phyloP scores from a whole-genome alignment of 2,113 vertebrate species.

The Xenus cinereus region DNA sequence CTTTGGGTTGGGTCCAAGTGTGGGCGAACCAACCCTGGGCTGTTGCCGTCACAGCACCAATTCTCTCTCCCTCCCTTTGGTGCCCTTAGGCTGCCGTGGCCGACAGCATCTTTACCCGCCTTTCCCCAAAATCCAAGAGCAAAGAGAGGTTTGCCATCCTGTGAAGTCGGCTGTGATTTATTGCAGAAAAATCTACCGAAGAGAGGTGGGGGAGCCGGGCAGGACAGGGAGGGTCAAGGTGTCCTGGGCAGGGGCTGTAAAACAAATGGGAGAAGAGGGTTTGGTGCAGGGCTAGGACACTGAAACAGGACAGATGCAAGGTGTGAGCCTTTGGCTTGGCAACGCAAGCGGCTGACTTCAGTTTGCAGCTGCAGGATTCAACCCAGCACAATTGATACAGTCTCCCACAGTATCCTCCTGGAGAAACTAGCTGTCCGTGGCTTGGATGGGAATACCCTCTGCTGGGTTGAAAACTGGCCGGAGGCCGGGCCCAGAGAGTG shows the following conservation, averaged over 20 bases:
- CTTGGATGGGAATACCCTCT: too few relatives aligned
- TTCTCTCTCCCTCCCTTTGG: background rate
- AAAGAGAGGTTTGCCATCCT: background rate
- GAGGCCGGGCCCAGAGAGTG: too few relatives aligned
- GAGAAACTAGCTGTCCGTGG: too few relatives aligned
- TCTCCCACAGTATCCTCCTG: too few relatives aligned
- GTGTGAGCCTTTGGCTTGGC: background rate
- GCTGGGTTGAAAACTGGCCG: too few relatives aligned
- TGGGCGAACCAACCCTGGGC: background rate
- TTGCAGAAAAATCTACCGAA: background rate
- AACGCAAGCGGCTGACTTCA: background rate
- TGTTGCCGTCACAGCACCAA: background rate
- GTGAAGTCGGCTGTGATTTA: background rate
- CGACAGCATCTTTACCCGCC: background rate
- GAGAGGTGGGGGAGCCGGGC: background rate
- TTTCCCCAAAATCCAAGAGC: background rate
- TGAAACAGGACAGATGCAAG: background rate
- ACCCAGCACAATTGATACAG: too few relatives aligned
- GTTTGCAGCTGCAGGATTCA: background rate
- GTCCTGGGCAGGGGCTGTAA: background rate
- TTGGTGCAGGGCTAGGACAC: background rate
- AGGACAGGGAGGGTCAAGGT: fast-evolving
- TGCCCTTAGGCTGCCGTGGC: background rate
- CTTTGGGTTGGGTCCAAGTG: background rate
- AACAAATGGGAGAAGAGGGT: background rate